phyloP scores from a whole-genome alignment of 2,113 vertebrate genomes.

The Diphyllodes magnificus region DNA sequence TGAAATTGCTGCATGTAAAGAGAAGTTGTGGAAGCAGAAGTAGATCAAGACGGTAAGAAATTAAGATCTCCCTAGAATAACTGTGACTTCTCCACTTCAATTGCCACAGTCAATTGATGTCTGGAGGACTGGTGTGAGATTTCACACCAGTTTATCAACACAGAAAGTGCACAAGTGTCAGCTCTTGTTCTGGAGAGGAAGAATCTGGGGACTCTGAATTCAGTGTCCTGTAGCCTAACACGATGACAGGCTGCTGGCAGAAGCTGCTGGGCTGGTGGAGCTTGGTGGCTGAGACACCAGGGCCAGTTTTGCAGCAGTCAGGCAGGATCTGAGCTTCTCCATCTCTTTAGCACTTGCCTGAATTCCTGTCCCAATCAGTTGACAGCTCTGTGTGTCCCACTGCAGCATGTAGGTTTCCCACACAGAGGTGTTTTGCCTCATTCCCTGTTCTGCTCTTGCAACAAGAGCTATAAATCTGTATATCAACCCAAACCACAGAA shows the following conservation, averaged over 20 bases:
- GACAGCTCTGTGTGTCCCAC: background rate
- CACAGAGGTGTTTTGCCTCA: accelerated
- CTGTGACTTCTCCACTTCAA: background rate
- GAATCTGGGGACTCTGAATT: background rate
- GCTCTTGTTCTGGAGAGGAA: background rate
- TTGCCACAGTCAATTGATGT: background rate
- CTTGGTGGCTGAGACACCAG: background rate
- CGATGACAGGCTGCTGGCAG: accelerated
- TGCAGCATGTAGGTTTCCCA: background rate
- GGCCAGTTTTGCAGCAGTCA: background rate
- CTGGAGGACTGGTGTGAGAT: background rate
- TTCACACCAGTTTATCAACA: background rate
- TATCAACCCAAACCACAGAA: background rate
- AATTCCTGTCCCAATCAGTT: background rate
- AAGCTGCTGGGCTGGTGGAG: background rate
- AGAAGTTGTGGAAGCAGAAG: background rate
- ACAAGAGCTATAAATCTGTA: background rate
- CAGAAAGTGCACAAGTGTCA: background rate
- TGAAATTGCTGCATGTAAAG: background rate
- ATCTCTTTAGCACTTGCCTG: background rate
- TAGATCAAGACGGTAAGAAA: background rate
- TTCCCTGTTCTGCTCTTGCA: background rate
- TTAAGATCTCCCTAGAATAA: background rate
- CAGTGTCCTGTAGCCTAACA: background rate
- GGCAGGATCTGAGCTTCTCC: background rate